Percentiles rank a stretch among this genome's conserved stretches.
These are phyloP conservation scores for Micropterix aruncella DNA, from an alignment of 2,888 invertebrate species.

Conservation along the genomic window DNA sequence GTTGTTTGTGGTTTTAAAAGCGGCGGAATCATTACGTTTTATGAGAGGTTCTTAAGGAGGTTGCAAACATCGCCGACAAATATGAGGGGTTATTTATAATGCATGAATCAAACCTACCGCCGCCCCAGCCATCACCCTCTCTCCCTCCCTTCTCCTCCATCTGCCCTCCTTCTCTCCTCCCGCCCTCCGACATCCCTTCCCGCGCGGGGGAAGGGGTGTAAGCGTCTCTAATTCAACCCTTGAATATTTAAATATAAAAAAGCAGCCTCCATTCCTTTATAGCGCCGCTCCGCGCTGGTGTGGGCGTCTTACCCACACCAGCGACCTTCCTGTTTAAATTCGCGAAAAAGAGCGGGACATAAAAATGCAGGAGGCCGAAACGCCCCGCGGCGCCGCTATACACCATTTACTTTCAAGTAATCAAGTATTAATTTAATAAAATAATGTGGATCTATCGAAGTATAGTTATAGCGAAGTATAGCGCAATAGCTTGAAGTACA, in stretches of 20 bases:
- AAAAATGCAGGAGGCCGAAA: conserved; percentile 43
- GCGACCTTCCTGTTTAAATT: background rate
- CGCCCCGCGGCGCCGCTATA: background rate
- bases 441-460: too few relatives aligned
- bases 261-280: background rate
- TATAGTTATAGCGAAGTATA: too few relatives aligned
- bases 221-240: background rate
- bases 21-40: background rate
- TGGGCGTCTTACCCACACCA: background rate
- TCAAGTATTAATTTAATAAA: too few relatives aligned
- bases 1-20: background rate
- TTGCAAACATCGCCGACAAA: background rate
- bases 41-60: background rate
- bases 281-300: background rate
- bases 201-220: background rate
- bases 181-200: background rate
- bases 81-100: background rate
- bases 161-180: background rate
- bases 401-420: background rate
- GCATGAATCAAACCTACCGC: background rate
- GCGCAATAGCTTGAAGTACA: too few relatives aligned
- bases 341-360: conserved; percentile 41
- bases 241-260: background rate
- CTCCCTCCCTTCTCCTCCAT: background rate
- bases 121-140: background rate